These are phyloP conservation scores for Struthidea cinerea DNA, from an alignment of 2,113 vertebrate species.

Conservation along the genomic window DNA sequence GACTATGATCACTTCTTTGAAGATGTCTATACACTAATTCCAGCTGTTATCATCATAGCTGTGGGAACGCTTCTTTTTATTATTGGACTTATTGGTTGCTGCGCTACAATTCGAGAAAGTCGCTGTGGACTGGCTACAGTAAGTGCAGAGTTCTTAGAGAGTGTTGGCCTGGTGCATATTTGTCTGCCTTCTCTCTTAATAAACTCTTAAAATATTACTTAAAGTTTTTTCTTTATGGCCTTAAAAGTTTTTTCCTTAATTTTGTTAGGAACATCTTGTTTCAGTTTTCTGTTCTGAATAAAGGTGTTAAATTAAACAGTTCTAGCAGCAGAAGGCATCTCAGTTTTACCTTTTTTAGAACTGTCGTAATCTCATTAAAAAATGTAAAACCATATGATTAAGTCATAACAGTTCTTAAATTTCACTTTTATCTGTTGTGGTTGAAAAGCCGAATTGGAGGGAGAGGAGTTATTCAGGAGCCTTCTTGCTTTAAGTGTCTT, in stretches of 20 bases:
- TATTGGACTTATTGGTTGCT: constrained; percentile 94
- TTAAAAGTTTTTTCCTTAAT: background rate
- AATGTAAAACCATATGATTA: background rate
- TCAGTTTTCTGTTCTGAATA: background rate
- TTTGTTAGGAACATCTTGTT: background rate
- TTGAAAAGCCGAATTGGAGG: background rate
- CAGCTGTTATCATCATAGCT: constrained; percentile 91
- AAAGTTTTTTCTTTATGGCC: background rate
- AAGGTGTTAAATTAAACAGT: background rate
- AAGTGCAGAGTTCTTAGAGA: constrained; percentile 17
- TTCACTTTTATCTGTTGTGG: background rate
- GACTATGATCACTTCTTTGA: constrained; percentile 98
- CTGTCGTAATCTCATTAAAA: background rate
- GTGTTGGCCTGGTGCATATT: background rate
- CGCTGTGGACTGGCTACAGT: constrained; percentile 92
- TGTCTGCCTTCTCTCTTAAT: background rate
- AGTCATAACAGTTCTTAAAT: background rate
- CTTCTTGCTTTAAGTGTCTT: background rate
- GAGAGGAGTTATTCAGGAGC: background rate
- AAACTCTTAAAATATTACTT: background rate
- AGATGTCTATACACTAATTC: constrained; percentile 92
- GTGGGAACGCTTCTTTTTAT: constrained; percentile 94
- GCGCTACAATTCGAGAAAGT: constrained; percentile 93
- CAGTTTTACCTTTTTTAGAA: background rate
- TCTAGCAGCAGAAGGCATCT: background rate